Conservation (phyloP, 2,888 invertebrate genomes). For the Chymomyza procnemis region DNA sequence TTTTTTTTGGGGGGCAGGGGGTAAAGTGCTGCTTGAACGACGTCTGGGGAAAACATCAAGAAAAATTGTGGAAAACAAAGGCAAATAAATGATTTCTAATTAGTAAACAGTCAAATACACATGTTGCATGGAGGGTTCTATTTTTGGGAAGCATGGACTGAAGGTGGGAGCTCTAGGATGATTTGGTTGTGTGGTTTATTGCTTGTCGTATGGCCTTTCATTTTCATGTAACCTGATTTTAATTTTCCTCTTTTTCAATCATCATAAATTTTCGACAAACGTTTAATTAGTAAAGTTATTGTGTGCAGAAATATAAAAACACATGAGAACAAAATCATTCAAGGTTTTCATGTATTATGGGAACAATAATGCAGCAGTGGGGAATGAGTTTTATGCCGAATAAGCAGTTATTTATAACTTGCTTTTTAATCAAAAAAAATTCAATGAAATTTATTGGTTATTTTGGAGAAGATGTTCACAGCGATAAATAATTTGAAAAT, state of each 20-base stretch:
- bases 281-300: slow-evolving; percentile 6
- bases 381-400: background rate
- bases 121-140: slow-evolving; percentile 30
- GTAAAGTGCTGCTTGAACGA: slow-evolving; percentile 55
- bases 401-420: background rate
- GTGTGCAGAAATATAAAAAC: background rate
- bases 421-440: too few species aligned
- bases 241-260: slow-evolving; percentile 10
- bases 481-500: too few species aligned
- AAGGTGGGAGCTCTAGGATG: background rate
- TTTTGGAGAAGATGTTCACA: too few species aligned
- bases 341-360: background rate
- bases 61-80: slow-evolving; percentile 40
- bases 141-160: background rate
- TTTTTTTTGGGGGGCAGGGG: slow-evolving; percentile 58
- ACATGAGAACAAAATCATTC: background rate
- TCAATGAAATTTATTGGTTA: too few species aligned
- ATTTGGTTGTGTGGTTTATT: background rate
- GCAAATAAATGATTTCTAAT: slow-evolving; percentile 59
- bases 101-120: slow-evolving; percentile 62
- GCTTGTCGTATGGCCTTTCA: background rate
- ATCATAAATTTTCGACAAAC: slow-evolving; percentile 13
- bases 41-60: slow-evolving; percentile 53
- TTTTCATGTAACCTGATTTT: background rate
- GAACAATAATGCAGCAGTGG: too few species aligned